Evolutionary conservation across 2,113 vertebrate genomes (phyloP), one percentile per base, ranked within the genome.

Genomic region (Odontesthes bonariensis): DNA sequence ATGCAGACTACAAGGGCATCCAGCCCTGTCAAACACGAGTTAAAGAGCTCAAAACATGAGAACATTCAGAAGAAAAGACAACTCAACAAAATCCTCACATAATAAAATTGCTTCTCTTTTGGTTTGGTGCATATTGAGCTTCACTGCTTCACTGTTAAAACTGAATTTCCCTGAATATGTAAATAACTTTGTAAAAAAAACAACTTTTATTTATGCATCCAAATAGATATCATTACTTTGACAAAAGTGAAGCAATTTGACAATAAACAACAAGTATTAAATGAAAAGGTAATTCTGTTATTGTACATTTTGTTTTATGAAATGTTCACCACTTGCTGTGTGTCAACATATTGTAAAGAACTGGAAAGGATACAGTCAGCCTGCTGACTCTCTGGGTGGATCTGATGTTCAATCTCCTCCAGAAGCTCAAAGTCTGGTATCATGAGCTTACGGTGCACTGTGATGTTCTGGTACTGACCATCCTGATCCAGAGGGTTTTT

Each of bases 1-100:
- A 99, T 98, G 85, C 95, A 96, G 62, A 99, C 97, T 1, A 99
- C 93, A 51, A 99, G 92, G 8, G 97, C 97, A 92, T 99, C 97
- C 62, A 99, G 84, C 94, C 97, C 97, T 99, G 85, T 66, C 70
- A 33, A 35, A 57, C n/a, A 75, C 8, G 17, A 59, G 88, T 92
- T 86, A 93, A 93, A 89, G 88, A 68, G 54, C 10, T 46, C 3
- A 11, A 12, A 49, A 68, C 20, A n/a, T 1, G 9, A 3, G 6
- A 19, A 51, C 8, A 52, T 8, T 32, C 0, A 42, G 22, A 20
- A 52, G 10, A 22, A 19, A 19, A n/a, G 12, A 12, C 8, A 42
- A 44, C 12, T 14, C 13, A 44, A 16, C 42, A 14, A 44, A 44
- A 44, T 14, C 13, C 3, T 44, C 27, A 27, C 27, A 27, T 27